Percentiles rank a stretch among this genome's conserved stretches.
Conservation (phyloP, 2,888 invertebrate species). For the Phanerotoma sp. region DNA sequence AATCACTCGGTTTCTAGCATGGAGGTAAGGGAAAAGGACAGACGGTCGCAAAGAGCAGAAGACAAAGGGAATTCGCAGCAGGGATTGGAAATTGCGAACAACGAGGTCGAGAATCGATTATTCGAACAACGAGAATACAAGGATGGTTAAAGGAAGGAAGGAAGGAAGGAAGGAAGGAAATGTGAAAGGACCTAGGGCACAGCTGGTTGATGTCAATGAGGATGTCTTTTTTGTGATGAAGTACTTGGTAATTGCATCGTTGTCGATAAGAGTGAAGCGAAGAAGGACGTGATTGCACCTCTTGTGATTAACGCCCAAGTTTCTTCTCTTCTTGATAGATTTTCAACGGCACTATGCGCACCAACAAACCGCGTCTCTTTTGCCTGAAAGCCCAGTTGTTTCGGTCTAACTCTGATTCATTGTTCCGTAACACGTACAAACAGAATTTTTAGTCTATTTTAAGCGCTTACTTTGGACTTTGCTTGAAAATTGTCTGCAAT, state of each 20-base stretch:
- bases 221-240: conserved; percentile 22
- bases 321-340: neutral
- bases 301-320: conserved; percentile 14
- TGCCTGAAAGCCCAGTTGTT: conserved; percentile 5
- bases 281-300: conserved; percentile 7
- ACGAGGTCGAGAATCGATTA: conserved; percentile 24
- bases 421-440: conserved; percentile 14
- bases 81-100: conserved; percentile 14
- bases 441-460: no score
- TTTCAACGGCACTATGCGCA: neutral
- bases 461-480: no score
- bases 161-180: conserved; percentile 23
- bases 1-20: conserved; percentile 9
- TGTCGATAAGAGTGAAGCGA: conserved; percentile 10
- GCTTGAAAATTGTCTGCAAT: no score
- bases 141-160: neutral
- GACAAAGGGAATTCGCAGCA: neutral
- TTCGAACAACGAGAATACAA: conserved; percentile 15
- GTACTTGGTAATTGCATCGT: conserved; percentile 23
- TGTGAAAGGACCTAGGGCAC: conserved; percentile 18
- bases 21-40: conserved; percentile 19
- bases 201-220: conserved; percentile 25
- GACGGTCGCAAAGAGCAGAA: neutral
- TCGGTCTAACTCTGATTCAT: conserved; percentile 11
- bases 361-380: conserved; percentile 5